A percentile compares a stretch with the other conserved stretches of the same genome.
Evolutionary conservation across 2,113 vertebrate species (phyloP).

Genomic region (Chloropsis hardwickii): DNA sequence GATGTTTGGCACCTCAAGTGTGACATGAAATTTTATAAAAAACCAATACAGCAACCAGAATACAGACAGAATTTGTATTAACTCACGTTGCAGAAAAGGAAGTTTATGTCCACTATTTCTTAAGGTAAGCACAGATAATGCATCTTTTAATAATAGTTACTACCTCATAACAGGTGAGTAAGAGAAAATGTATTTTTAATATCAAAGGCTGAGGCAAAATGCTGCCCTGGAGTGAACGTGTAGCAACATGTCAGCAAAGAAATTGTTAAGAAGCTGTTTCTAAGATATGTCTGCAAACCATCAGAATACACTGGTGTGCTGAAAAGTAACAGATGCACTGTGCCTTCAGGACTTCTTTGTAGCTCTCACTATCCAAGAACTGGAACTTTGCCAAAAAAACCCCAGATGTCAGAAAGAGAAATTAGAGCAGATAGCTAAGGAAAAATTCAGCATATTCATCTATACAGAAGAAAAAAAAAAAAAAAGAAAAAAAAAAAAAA

Average conservation of each 20-base stretch:
- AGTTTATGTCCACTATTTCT: background rate
- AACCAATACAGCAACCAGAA: background rate
- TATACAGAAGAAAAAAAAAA: background rate
- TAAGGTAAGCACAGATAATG: background rate
- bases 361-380: background rate
- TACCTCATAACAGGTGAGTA: background rate
- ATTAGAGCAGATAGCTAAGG: background rate
- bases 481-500: fast-evolving
- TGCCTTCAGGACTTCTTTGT: background rate
- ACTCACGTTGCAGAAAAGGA: background rate
- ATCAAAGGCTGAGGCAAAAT: background rate
- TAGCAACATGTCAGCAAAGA: background rate
- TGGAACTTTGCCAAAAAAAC: background rate
- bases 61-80: background rate
- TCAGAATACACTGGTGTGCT: background rate
- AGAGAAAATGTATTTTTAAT: background rate
- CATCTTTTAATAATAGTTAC: background rate
- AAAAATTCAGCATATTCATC: background rate
- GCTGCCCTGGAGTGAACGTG: background rate
- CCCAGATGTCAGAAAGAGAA: background rate
- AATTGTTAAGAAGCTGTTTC: background rate
- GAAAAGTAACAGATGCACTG: background rate
- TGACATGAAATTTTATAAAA: background rate
- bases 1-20: background rate
- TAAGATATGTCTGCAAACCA: background rate